These are phyloP conservation scores for Pholis gunnellus DNA, from an alignment of 2,113 vertebrate species.

Conservation along the genomic window DNA sequence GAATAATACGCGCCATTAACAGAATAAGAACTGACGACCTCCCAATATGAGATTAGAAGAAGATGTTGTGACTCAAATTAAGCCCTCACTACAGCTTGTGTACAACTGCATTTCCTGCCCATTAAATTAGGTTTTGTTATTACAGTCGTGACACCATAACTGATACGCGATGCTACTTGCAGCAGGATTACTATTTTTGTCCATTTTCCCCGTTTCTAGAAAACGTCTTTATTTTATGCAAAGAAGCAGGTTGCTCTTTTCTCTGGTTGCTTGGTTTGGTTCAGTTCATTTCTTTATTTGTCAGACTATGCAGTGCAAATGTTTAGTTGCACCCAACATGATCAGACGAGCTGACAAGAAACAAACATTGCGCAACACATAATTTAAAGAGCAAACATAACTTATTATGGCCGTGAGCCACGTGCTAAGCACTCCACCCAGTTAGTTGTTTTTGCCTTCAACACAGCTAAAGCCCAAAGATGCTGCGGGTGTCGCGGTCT, in stretches of 20 bases:
- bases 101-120: background rate
- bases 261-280: background rate
- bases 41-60: no score
- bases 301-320: background rate
- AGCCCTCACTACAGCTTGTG: background rate
- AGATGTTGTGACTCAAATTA: background rate
- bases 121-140: background rate
- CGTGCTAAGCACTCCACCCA: background rate
- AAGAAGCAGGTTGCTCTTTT: background rate
- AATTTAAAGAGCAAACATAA: background rate
- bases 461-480: background rate
- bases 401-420: background rate
- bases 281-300: background rate
- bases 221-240: background rate
- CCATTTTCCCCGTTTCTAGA: background rate
- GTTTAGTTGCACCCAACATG: background rate
- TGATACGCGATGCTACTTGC: background rate
- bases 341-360: background rate
- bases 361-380: background rate
- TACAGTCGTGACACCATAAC: background rate
- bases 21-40: background rate
- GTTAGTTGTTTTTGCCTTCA: background rate
- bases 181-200: background rate
- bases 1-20: background rate
- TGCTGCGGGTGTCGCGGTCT: background rate